Base-by-base conservation (phyloP, 2,888 invertebrate genomes). In the Trissolcus japonicus region DNA sequence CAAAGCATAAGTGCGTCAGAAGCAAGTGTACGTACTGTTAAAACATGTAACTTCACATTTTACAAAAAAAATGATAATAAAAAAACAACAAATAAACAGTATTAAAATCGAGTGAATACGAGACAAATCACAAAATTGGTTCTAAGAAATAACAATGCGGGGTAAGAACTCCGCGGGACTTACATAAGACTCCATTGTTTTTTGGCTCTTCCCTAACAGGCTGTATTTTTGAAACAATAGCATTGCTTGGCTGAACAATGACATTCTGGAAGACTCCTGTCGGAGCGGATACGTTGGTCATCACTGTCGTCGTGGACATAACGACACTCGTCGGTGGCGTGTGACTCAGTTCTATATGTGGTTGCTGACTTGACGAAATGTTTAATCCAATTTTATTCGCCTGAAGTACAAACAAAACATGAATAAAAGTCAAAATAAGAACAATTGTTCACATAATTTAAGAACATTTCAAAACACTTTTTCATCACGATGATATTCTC, bases 191-290 rank as follows among this genome's bases (percentile, higher is more conserved):
- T 78, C 86, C 87, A 56, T 88, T 87, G 79, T 85, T 88, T 81
- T 87, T 87, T 57, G 83, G 85, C 73, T 88, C 88, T 76, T 88
- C 87, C 43, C 86, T 81, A 25, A 80, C 63, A 62, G 84, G 81
- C 76, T 85, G 82, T 53, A 80, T 74, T 81, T 88, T 88, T 55
- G 85, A 82, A 79, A 94, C 93, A 81, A 95, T 90, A 84, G 96
- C 90, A 86, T 96, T 95, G 78, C 93, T 95, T 35, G 95, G 95
- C 83, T 94, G 94, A 60, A 95, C 95, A 86, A 95, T 95, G 67
- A 95, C 95, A 69, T 94, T 95, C 86, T 91, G 90, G 83, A 87
- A 88, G 86, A 88, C 86, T 81, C 87, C 86, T 25, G 87, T 86
- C 56, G 87, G 85, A 78, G 85, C 82, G 69, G 86, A 83, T 59